Percentiles rank a stretch among this genome's conserved stretches.
phyloP scores from a whole-genome alignment of 2,113 vertebrate genomes.

The Nesoenas mayeri region DNA sequence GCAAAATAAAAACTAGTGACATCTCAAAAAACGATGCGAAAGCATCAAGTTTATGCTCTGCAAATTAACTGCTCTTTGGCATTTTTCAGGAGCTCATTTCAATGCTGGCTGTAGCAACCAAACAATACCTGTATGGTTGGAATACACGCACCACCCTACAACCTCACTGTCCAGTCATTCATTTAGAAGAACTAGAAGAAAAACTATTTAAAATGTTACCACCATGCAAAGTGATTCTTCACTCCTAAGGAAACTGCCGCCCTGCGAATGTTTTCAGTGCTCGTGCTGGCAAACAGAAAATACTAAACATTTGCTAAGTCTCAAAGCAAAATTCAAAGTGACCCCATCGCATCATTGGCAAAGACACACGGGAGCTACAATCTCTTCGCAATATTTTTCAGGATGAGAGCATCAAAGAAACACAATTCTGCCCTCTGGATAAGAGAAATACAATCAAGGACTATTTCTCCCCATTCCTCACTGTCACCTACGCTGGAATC shows the following conservation, averaged over 20 bases:
- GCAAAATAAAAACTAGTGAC: background rate
- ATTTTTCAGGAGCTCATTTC: background rate
- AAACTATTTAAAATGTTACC: background rate
- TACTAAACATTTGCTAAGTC: background rate
- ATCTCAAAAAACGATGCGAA: accelerated
- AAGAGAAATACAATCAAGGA: background rate
- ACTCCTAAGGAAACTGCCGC: background rate
- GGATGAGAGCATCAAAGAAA: background rate
- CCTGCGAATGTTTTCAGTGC: background rate
- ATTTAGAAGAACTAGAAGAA: background rate
- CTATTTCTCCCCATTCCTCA: background rate
- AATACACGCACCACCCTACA: background rate
- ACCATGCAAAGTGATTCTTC: background rate
- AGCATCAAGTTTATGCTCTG: background rate
- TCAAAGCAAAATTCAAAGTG: background rate
- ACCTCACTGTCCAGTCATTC: background rate
- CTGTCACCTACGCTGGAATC: background rate
- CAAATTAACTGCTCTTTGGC: background rate
- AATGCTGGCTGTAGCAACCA: background rate
- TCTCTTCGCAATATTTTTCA: background rate
- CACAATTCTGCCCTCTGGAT: background rate
- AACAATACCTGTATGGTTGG: background rate
- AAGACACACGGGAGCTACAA: background rate
- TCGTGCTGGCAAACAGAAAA: background rate
- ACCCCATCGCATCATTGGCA: background rate